phyloP scores from a whole-genome alignment of 1,140 invertebrate genomes.

The Drosophila ironensis region DNA sequence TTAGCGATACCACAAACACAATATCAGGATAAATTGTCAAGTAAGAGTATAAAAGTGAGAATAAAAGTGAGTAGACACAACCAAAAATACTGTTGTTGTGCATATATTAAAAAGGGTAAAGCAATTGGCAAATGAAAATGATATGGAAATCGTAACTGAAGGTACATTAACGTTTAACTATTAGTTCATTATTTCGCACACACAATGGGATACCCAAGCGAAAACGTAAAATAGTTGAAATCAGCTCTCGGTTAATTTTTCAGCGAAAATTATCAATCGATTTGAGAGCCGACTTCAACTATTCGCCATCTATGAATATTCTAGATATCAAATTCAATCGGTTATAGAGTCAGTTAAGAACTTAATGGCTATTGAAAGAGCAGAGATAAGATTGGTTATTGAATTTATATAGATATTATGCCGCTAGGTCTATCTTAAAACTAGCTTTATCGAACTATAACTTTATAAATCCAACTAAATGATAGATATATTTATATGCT shows the following conservation, averaged over 20 bases:
- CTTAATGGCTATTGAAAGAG: no score
- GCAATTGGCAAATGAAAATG: conserved; percentile 4
- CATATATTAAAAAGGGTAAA: conserved; percentile 12
- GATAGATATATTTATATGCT: no score
- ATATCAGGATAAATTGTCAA: conserved; percentile 12
- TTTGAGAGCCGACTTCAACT: conserved; percentile 22
- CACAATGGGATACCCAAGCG: conserved; percentile 61
- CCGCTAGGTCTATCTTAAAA: no score
- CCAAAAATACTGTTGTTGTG: neutral
- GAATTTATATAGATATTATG: no score
- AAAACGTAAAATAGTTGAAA: conserved; percentile 37
- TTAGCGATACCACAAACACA: conserved; percentile 61
- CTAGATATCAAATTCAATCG: neutral
- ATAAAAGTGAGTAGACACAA: neutral
- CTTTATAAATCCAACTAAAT: no score
- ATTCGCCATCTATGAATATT: conserved; percentile 7
- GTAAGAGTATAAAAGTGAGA: conserved; percentile 1
- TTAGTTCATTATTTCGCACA: conserved; percentile 64
- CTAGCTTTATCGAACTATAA: no score
- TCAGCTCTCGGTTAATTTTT: conserved; percentile 7
- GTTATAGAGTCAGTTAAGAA: no score
- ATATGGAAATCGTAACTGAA: neutral
- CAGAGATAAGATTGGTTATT: no score
- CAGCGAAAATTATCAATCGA: neutral
- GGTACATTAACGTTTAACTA: conserved; percentile 23